Base-by-base conservation (phyloP, 2,797 vertebrate genomes). In the Xenopus petersii region DNA sequence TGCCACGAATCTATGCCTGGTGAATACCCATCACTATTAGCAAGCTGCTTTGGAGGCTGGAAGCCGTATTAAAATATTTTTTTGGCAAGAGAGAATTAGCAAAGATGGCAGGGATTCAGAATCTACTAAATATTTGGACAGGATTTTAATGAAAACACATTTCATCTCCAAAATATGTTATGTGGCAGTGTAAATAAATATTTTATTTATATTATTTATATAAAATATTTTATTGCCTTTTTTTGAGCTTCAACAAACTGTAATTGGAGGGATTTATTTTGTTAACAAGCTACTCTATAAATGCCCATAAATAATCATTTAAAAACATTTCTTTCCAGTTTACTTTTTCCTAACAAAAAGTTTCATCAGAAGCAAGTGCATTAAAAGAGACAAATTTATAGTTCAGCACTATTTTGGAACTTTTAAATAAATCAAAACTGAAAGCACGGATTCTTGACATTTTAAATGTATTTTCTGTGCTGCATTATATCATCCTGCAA, bases 111-210 rank as follows among this genome's bases (percentile, higher is more conserved):
- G 2, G 26, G 33, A 73, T 85, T 88, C 84, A 88, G 89, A 86
- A 87, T 93, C 88, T 83, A 88, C 89, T 91, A 87, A 93, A 91
- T 81, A 86, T 87, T 88, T 89, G 89, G 86, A 86, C 83, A 62
- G 80, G 84, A 84, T 88, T 88, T 86, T 92, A 93, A 94, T 89
- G 90, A 91, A 42, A 4, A 42, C 36, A 42, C 36, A 42, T 42
- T 42, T 42, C 90, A 94, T 93, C 88, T 78, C 84, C 86, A 88
- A 92, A 93, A 92, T 86, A 86, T 89, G 86, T 89, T 85, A 87
- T 77, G 83, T 87, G 89, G 88, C 88, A 87, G 82, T 51, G 9
- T 51, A 42, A 42, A 42, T 42, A 42, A 42, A 42, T 42, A 42
- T 48, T 48, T 48, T 48, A 7, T 48, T 48, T 48, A 48, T 48